Evolutionary conservation across 2,113 vertebrate genomes (phyloP).

Genomic region (Aldabrachelys gigantea): DNA sequence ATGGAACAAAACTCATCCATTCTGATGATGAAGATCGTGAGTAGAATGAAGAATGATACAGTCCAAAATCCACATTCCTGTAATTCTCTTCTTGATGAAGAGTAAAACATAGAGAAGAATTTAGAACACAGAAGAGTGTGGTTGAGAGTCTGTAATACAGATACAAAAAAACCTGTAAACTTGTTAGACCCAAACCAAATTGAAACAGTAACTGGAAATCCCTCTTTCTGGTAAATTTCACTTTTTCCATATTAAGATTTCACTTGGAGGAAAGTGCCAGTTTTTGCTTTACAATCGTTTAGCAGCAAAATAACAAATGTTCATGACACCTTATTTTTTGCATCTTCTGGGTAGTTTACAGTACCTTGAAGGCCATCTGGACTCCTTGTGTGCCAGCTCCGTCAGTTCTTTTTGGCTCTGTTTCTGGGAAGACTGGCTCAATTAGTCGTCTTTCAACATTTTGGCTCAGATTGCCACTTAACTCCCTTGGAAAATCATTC

Average conservation of each 20-base stretch:
- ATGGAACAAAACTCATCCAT: conserved; percentile 42
- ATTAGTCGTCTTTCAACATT: neutral
- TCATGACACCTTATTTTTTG: neutral
- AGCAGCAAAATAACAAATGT: conserved; percentile 19
- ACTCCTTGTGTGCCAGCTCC: conserved; percentile 8
- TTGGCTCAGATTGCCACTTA: neutral
- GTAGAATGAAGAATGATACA: neutral
- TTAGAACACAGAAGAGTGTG: neutral
- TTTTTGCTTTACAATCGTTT: neutral
- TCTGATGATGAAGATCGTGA: conserved; percentile 9
- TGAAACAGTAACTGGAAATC: neutral
- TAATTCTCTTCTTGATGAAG: neutral
- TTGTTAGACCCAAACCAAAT: neutral
- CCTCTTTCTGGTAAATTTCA: neutral
- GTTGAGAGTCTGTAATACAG: neutral
- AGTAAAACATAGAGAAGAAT: neutral
- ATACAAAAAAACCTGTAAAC: neutral
- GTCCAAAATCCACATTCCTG: conserved; percentile 7
- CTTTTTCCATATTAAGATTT: neutral
- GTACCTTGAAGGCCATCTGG: neutral
- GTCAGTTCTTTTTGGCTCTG: neutral
- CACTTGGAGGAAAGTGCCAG: neutral
- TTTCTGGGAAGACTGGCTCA: neutral
- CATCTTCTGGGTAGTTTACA: neutral
- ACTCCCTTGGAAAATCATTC: neutral